phyloP scores from a whole-genome alignment of 2,797 vertebrate species.

The Odontamblyopus rebecca region DNA sequence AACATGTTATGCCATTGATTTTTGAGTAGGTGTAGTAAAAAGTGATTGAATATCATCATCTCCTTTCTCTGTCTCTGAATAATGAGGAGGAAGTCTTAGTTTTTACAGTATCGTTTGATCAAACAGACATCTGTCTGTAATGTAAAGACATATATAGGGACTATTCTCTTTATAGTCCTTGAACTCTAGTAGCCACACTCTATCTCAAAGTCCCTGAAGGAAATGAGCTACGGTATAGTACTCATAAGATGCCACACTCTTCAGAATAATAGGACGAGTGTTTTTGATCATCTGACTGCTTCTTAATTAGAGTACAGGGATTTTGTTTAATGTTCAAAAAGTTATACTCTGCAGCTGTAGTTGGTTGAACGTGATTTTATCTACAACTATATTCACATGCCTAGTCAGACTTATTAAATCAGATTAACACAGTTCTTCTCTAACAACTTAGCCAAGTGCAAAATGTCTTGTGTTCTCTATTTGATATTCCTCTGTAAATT shows the following conservation, averaged over 20 bases:
- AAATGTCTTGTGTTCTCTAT: not conserved
- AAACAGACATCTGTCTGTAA: conserved; percentile 23
- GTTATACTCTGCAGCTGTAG: not conserved
- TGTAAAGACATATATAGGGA: conserved; percentile 21
- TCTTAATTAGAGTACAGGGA: conserved; percentile 15
- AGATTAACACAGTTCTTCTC: not conserved
- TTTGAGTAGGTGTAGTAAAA: not conserved
- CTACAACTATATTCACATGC: not conserved
- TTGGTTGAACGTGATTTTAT: not conserved
- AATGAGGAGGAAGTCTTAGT: conserved; percentile 2
- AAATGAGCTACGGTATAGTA: conserved; percentile 45
- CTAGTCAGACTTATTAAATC: not conserved
- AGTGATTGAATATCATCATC: conserved; percentile 10
- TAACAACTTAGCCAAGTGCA: not conserved
- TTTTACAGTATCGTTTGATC: conserved; percentile 35
- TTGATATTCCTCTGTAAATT: not conserved
- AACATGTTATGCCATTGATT: conserved; percentile 15
- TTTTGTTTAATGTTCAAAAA: not conserved
- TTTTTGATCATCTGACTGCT: conserved; percentile 31
- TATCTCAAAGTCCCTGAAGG: conserved; percentile 37
- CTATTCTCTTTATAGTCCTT: conserved; percentile 10
- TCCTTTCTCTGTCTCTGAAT: conserved; percentile 27
- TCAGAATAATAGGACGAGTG: conserved; percentile 19
- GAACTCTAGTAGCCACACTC: conserved; percentile 25
- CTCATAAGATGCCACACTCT: conserved; percentile 10